Base-by-base conservation (phyloP, 2,797 vertebrate species). In the Buceros bicornis region DNA sequence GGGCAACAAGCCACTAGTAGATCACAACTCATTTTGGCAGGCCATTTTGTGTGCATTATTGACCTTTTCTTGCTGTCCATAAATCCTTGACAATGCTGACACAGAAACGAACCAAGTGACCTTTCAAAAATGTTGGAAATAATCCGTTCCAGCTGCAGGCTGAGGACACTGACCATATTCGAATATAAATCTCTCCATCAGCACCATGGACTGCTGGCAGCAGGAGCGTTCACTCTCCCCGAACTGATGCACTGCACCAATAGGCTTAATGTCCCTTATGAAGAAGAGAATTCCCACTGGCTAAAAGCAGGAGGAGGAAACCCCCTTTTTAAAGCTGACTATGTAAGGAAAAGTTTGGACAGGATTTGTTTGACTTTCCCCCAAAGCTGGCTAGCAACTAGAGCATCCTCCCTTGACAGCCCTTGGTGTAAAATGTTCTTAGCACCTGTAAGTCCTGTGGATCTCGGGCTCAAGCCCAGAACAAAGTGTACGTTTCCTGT, bases 41-140 rank as follows among this genome's bases (percentile, higher is more conserved):
- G 94, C 92, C 78, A 94, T 95, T 97, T 87, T 93, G 81, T 87
- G 92, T 92, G 94, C 93, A 94, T 95, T 96, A 96, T 95, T 97
- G 97, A 97, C 94, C 97, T 97, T 97, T 96, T 92, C 90, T 95
- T 94, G 67, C 91, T 96, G 74, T 95, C 86, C 86, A 97, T 97
- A 97, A 97, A 97, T 97, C 93, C 90, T 83, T 92, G 96, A 92
- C 94, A 90, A 96, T 85, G 67, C 81, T 83, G 96, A 96, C 95
- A 92, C 61, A 95, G 65, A 95, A 95, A 97, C 45, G 18, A 72
- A 97, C 93, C 93, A 89, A 96, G 71, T 94, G 95, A 97, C 97
- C 95, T 97, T 97, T 97, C 94, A 71, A 95, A 97, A 96, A 97
- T 90, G 93, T 92, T 97, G 96, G 94, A 97, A 96, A 92, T 96